A percentile compares a stretch with the other conserved stretches of the same genome.
Evolutionary conservation across 2,888 invertebrate genomes (phyloP).

Genomic region (Trachelus iudaicus): DNA sequence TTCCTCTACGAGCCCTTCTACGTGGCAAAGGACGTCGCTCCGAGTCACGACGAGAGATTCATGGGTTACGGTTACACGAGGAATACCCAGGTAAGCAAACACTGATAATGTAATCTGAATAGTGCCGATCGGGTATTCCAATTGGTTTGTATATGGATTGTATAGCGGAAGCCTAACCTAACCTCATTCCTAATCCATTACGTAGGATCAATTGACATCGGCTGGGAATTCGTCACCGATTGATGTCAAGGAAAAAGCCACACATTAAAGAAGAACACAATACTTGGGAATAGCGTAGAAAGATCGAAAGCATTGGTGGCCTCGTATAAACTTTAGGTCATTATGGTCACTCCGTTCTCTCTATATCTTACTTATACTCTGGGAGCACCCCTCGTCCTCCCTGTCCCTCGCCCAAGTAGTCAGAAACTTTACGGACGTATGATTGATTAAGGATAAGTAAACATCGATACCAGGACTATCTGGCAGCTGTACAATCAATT

Average conservation of each 20-base stretch:
- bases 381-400: background rate
- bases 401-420: background rate
- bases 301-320: too few species aligned
- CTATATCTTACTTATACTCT: background rate
- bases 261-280: too few species aligned
- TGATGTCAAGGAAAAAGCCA: background rate
- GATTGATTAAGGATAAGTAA: background rate
- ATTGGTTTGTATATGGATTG: background rate
- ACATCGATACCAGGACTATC: background rate
- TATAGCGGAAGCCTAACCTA: background rate
- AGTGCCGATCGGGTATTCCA: background rate
- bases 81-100: constrained; percentile 82
- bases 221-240: background rate
- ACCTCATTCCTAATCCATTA: background rate
- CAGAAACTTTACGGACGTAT: background rate
- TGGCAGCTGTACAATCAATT: background rate
- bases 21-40: constrained; percentile 83
- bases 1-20: constrained; percentile 94
- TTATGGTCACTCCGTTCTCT: background rate
- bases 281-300: too few species aligned
- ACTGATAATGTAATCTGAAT: background rate
- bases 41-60: constrained; percentile 89
- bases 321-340: too few species aligned
- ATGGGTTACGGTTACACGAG: constrained; percentile 92
- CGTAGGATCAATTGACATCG: background rate